Evolutionary conservation across 2,113 vertebrate genomes (phyloP), one percentile per base, ranked within the genome.

Genomic region (Silurus asotus): DNA sequence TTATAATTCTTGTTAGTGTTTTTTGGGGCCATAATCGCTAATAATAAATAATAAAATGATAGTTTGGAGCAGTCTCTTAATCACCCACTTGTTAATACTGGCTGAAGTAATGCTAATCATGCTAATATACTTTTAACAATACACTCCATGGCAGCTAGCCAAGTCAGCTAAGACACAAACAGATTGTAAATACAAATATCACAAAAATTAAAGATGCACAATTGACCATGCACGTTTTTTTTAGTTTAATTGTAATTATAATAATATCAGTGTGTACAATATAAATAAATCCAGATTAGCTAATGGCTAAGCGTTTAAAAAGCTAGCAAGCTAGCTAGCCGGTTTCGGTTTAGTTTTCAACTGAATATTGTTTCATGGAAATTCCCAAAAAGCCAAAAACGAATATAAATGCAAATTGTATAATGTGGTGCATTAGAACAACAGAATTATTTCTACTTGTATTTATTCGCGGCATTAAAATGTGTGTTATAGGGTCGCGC

Each of bases 401-500:
- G 20, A 25, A 75, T 13, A 61, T 9, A 3, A 37, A 55, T 8
- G 8, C 8, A 25, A 45, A 15, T 45, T 11, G 3, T 1, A 11
- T 1, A 10, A 78, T 9, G 2, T 79, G 0, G 19, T 59, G 0
- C 6, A 1, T 17, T 58, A 8, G 19, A 78, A 78, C n/a, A 19
- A 0, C 5, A 56, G 3, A 37, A 48, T 53, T 53, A 45, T 1
- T 37, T 45, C 7, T 74, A 20, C 20, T 74, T 48, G 4, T 56
- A 56, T 20, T 51, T n/a, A 11, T 58, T 78, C 37, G 37, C 37
- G 37, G 37, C 37, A 37, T 20, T 5, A 23, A 8, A 23, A 25
- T 4, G 8, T 28, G 51, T 82, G 72, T 74, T 84, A 20, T 89
- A 86, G 62, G 83, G 81, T 80, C 80, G 87, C 83, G 89, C 89